Base-by-base conservation (phyloP, 92 coral and sea anemone genomes). In the Zoanthus sansibaricus region DNA sequence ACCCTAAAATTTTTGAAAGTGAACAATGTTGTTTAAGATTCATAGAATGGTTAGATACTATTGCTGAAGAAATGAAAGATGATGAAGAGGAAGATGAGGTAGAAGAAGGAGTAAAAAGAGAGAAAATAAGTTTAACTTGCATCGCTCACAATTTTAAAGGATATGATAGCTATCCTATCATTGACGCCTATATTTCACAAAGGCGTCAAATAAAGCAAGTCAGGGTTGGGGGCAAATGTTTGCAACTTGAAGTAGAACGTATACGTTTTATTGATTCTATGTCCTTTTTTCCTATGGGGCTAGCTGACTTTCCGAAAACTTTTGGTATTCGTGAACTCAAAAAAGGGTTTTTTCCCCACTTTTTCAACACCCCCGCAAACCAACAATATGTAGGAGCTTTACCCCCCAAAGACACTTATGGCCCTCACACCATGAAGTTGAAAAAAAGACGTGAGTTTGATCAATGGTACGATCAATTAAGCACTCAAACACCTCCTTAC, bases 381-480 rank as follows among this genome's bases (percentile, higher is more conserved):
- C 87, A 70, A 46, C 17, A 46, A 0, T 83, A 83, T 32, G 48
- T 71, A 13, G 78, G 87, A 9, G 47, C 78, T 15, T 51, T 83
- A 25, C 87, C 87, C 7, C 12, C 31, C 47, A 70, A 15, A 13
- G 46, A 70, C 0, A 6, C 31, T 32, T 70, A 83, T 46, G 13
- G n/a, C 1, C 78, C 61, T 1, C 15, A 71, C 5, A 9, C 13
- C 1, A 70, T 70, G 87, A 14, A 4, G 9, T 4, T 20, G 3
- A 4, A 82, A 31, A 55, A 20, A 67, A 4, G 86, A 67, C 3
- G 3, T 3, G 42, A 37, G 4, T 62, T 82, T 45, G 32, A 32
- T 11, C 55, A 46, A 11, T 83, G 87, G 87, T 71, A 83, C 48
- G 61, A 83, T 48, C 52, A 48, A 48, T 9, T 30, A 58, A 37